phyloP scores from a whole-genome alignment of 2,888 invertebrate species.

The Syrista parreyssii region DNA sequence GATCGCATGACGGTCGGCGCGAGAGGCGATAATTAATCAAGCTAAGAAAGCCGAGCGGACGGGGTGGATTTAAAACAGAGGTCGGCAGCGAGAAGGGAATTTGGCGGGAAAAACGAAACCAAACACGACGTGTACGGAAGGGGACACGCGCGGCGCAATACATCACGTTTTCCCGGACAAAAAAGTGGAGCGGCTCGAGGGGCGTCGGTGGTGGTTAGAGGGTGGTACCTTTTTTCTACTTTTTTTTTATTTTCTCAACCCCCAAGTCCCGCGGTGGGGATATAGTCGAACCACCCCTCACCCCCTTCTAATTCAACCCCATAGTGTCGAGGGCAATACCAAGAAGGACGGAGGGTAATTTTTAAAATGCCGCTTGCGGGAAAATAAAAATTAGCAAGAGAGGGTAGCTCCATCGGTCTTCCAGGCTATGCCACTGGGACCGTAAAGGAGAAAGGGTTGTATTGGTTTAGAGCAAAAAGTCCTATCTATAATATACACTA shows the following conservation, averaged over 20 bases:
- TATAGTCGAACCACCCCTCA: not conserved
- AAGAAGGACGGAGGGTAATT: slow-evolving; percentile 50
- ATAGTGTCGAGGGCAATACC: slow-evolving; percentile 11
- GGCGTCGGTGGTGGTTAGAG: slow-evolving; percentile 11
- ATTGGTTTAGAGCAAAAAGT: not conserved
- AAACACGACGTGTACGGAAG: slow-evolving; percentile 48
- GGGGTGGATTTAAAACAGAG: slow-evolving; percentile 44
- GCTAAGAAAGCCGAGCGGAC: slow-evolving; percentile 53
- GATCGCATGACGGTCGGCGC: slow-evolving; percentile 15
- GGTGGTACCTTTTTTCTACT: slow-evolving; percentile 14
- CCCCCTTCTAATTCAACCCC: not conserved
- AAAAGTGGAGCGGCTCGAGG: slow-evolving; percentile 23
- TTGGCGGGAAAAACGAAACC: slow-evolving; percentile 63
- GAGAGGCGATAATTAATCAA: slow-evolving; percentile 56
- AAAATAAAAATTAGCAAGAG: slow-evolving; percentile 58
- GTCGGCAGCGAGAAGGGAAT: slow-evolving; percentile 44
- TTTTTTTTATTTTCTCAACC: slow-evolving; percentile 9
- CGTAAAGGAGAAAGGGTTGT: not conserved
- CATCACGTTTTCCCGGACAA: slow-evolving; percentile 55
- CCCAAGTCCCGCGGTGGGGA: slow-evolving; percentile 4
- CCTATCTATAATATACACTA: not conserved
- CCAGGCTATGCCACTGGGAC: slow-evolving; percentile 5
- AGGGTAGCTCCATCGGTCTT: slow-evolving; percentile 36
- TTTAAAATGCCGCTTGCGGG: slow-evolving; percentile 61
- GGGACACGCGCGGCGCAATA: slow-evolving; percentile 53